Base-by-base conservation (phyloP, 2,888 invertebrate species). In the Machimus rusticus region DNA sequence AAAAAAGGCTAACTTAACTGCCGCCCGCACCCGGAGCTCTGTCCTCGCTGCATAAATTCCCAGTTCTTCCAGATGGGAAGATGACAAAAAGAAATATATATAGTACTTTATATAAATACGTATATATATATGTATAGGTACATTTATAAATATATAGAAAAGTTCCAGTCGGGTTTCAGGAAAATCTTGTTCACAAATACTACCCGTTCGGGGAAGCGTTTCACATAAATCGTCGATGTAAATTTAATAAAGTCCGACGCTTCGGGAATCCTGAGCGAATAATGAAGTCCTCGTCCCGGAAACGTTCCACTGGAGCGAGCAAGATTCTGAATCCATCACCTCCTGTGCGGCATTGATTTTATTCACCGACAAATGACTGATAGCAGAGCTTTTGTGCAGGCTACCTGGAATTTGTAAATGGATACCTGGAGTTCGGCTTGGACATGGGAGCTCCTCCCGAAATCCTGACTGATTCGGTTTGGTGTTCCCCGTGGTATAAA, bases 151-250 rank as follows among this genome's bases (percentile, higher is more conserved):
- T 46, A 46, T 46, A 14, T 46, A 66, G 8, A 66, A 9, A 66
- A 66, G 66, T 4, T 19, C 66, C 66, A 23, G 12, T 23, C 66
- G 23, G 23, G 28, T 9, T 9, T 28, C 8, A 19, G 23, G 9
- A 2, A 66, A 51, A 51, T 79, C 28, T 46, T 79, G 28, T 79
- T 79, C 46, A 51, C 79, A 79, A 79, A 79, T n/a, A 79, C 46
- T 79, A 46, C 31, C 79, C 79, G 79, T 51, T n/a, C 51, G 31
- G 51, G 79, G 43, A 79, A 46, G 46, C 28, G 23, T 31, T 28
- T 79, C 51, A 79, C 51, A 79, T 79, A 46, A 79, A 79, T 79
- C 79, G 78, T 39, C 39, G 51, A 28, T 79, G 79, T 79, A 79
- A 79, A 79, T 79, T 79, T 51, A 51, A 51, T 79, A 79, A 79